A percentile compares a stretch with the other conserved stretches of the same genome.
Conservation (phyloP, 1,140 invertebrate species). For the Lineus longissimus region DNA sequence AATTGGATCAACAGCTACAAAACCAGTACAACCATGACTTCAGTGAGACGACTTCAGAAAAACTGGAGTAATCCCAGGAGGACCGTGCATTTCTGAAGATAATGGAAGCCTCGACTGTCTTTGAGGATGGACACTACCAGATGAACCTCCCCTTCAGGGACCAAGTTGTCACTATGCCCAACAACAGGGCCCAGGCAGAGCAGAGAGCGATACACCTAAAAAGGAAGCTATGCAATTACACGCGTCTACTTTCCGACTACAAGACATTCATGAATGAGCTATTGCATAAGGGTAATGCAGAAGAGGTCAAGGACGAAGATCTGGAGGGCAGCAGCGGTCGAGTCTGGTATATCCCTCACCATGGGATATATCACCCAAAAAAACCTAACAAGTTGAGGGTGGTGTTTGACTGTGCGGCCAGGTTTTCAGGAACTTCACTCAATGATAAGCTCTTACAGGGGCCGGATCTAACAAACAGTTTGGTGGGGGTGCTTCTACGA, state of each 20-base stretch:
- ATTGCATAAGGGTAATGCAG: background rate
- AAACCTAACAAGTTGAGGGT: conserved; percentile 23
- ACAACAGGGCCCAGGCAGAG: background rate
- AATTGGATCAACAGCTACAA: too few species aligned
- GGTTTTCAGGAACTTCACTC: conserved; percentile 25
- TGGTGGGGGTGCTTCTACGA: conserved; percentile 27
- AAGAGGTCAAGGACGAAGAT: background rate
- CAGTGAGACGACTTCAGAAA: background rate
- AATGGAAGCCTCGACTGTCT: background rate
- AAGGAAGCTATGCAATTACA: conserved; percentile 1
- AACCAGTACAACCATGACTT: too few species aligned
- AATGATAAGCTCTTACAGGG: conserved; percentile 31
- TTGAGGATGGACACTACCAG: background rate
- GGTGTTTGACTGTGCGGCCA: conserved; percentile 26
- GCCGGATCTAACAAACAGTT: conserved; percentile 46
- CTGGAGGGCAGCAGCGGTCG: background rate
- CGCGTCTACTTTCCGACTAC: conserved; percentile 10
- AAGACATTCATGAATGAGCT: background rate
- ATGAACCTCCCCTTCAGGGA: background rate
- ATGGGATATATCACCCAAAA: conserved; percentile 20
- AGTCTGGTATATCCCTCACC: conserved; percentile 25
- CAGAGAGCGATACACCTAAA: background rate
- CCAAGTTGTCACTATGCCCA: background rate
- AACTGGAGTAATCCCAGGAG: background rate
- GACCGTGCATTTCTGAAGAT: background rate